These are phyloP conservation scores for Parnassius glacialis DNA, from an alignment of 2,888 invertebrate species.

Conservation along the genomic window DNA sequence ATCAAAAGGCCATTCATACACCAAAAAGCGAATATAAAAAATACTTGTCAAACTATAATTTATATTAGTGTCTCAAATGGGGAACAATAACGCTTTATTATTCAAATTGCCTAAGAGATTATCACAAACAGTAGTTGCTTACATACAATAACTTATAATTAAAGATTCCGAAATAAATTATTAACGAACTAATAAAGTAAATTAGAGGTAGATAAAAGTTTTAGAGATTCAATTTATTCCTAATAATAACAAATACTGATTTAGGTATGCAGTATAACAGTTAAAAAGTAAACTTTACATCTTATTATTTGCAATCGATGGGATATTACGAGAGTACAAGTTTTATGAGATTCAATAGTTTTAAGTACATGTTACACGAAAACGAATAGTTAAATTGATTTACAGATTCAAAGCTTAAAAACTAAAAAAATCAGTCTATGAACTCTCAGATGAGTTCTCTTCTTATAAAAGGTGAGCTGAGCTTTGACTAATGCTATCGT, in stretches of 20 bases:
- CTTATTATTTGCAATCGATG: constrained; percentile 11
- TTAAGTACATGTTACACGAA: constrained; percentile 30
- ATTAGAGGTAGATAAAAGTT: constrained; percentile 76
- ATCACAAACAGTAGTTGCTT: constrained; percentile 62
- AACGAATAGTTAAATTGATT: constrained; percentile 30
- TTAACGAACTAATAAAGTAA: constrained; percentile 64
- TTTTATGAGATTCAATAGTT: constrained; percentile 25
- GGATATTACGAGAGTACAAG: constrained; percentile 17
- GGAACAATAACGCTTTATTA: constrained; percentile 28
- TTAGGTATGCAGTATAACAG: constrained; percentile 61
- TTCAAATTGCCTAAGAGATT: constrained; percentile 48
- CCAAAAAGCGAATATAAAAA: not conserved
- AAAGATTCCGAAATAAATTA: constrained; percentile 67
- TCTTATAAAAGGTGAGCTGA: constrained; percentile 48
- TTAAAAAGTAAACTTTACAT: constrained; percentile 30
- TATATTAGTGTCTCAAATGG: constrained; percentile 14
- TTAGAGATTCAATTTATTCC: constrained; percentile 70
- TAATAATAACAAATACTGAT: constrained; percentile 73
- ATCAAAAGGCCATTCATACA: not conserved
- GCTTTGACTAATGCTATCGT: constrained; percentile 46
- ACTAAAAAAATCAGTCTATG: constrained; percentile 73
- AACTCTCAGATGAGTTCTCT: constrained; percentile 67
- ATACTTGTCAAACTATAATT: constrained; percentile 1
- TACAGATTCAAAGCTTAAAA: constrained; percentile 68
- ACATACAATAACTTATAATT: constrained; percentile 44